Evolutionary conservation across 2,888 invertebrate genomes (phyloP).

Genomic region (Pyralis farinalis): DNA sequence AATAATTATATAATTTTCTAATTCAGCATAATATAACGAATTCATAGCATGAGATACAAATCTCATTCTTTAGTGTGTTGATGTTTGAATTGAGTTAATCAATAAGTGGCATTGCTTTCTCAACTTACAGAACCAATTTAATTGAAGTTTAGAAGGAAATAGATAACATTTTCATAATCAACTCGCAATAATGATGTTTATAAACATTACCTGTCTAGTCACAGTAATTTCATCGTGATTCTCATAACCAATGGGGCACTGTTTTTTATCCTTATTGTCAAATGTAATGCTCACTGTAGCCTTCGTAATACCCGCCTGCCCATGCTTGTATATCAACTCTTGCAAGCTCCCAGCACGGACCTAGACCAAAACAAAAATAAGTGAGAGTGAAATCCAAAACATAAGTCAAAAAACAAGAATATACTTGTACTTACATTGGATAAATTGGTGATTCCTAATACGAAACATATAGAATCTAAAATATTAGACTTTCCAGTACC

Average conservation of each 20-base stretch:
- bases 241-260: constrained; percentile 95
- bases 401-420: neutral
- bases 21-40: too few species aligned
- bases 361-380: constrained; percentile 67
- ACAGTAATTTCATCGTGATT: constrained; percentile 94
- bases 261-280: constrained; percentile 91
- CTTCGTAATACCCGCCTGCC: constrained; percentile 97
- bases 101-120: too few species aligned
- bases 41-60: too few species aligned
- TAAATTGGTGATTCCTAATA: constrained; percentile 96
- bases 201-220: constrained; percentile 94
- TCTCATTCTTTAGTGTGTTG: too few species aligned
- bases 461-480: constrained; percentile 98
- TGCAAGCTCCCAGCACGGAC: constrained; percentile 94
- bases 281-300: constrained; percentile 98
- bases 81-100: too few species aligned
- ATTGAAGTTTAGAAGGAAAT: too few species aligned
- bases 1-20: too few species aligned
- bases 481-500: constrained; percentile 99
- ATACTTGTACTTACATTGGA: constrained; percentile 85
- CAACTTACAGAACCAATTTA: too few species aligned
- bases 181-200: too few species aligned
- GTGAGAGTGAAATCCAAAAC: constrained; percentile 29
- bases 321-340: constrained; percentile 98
- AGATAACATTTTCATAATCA: too few species aligned